Percentiles rank a stretch among this genome's conserved stretches.
These are phyloP conservation scores for Drosophila repletoides DNA, from an alignment of 1,140 invertebrate genomes.

Conservation along the genomic window DNA sequence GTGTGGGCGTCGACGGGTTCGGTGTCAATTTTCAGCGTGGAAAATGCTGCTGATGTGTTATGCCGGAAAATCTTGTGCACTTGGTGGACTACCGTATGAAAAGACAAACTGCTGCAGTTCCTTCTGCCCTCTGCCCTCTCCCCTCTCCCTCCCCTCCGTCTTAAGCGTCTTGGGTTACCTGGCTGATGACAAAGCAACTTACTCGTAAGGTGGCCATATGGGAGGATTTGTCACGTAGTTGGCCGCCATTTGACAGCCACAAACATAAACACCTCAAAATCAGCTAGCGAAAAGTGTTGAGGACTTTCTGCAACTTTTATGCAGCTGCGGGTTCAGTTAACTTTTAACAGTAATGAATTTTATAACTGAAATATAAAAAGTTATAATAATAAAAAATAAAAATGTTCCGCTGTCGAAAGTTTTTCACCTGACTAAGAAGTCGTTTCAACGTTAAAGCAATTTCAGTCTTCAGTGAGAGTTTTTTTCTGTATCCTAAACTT, in stretches of 20 bases:
- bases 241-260: slow-evolving; percentile 1
- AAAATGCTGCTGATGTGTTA: slow-evolving; percentile 20
- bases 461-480: no score
- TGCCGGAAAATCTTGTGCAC: slow-evolving; percentile 52
- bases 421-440: no score
- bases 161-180: slow-evolving; percentile 16
- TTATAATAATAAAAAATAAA: background rate
- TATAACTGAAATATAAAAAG: background rate
- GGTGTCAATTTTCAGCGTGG: slow-evolving; percentile 68
- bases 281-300: background rate
- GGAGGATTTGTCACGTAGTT: slow-evolving; percentile 20
- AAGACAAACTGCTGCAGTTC: slow-evolving; percentile 10
- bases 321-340: slow-evolving; percentile 8
- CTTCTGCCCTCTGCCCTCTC: background rate
- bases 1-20: slow-evolving; percentile 52
- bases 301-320: slow-evolving; percentile 14
- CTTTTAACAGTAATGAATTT: slow-evolving; percentile 6
- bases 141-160: no score
- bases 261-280: slow-evolving; percentile 17
- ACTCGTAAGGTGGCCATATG: slow-evolving; percentile 3
- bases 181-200: slow-evolving; percentile 11
- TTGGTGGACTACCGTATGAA: slow-evolving; percentile 41
- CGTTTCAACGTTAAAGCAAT: no score
- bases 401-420: no score
- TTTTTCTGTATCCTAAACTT: no score